Conservation (phyloP, 1,140 invertebrate species). For the Drosophila bocki region DNA sequence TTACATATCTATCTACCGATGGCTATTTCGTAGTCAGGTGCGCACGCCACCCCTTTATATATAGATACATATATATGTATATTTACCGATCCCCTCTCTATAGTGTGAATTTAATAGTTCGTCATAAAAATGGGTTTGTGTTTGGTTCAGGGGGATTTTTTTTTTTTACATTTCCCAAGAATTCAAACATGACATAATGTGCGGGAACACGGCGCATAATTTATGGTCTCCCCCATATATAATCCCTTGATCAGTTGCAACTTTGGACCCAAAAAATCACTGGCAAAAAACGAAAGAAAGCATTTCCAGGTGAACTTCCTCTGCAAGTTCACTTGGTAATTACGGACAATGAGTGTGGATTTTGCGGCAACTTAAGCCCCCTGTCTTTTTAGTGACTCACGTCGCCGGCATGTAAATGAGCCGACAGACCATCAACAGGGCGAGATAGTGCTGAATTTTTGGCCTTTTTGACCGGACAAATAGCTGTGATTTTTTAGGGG, state of each 20-base stretch:
- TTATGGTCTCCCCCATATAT: slow-evolving; percentile 26
- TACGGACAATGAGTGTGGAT: slow-evolving; percentile 55
- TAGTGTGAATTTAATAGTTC: slow-evolving; percentile 72
- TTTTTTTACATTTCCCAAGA: slow-evolving; percentile 59
- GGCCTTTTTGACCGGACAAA: slow-evolving; percentile 6
- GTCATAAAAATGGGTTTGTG: slow-evolving; percentile 64
- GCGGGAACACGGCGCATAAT: slow-evolving; percentile 52
- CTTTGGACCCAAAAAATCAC: slow-evolving; percentile 5
- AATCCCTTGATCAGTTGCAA: slow-evolving; percentile 25
- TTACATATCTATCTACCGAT: slow-evolving; percentile 60
- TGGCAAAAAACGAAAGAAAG: slow-evolving; percentile 4
- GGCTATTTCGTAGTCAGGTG: slow-evolving; percentile 75
- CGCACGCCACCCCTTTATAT: slow-evolving; percentile 44
- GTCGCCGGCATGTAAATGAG: slow-evolving; percentile 74
- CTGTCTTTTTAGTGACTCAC: slow-evolving; percentile 62
- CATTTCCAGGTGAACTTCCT: slow-evolving; percentile 35
- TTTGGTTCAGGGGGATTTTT: slow-evolving; percentile 40
- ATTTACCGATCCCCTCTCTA: slow-evolving; percentile 2
- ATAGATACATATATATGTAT: background rate
- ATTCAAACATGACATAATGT: slow-evolving; percentile 71
- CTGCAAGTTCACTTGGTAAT: slow-evolving; percentile 23
- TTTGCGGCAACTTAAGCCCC: slow-evolving; percentile 46
- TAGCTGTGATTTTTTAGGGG: background rate
- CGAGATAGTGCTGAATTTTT: slow-evolving; percentile 17
- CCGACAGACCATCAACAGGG: slow-evolving; percentile 26